phyloP scores from a whole-genome alignment of 2,113 vertebrate genomes.

The Oreochromis spilurus region DNA sequence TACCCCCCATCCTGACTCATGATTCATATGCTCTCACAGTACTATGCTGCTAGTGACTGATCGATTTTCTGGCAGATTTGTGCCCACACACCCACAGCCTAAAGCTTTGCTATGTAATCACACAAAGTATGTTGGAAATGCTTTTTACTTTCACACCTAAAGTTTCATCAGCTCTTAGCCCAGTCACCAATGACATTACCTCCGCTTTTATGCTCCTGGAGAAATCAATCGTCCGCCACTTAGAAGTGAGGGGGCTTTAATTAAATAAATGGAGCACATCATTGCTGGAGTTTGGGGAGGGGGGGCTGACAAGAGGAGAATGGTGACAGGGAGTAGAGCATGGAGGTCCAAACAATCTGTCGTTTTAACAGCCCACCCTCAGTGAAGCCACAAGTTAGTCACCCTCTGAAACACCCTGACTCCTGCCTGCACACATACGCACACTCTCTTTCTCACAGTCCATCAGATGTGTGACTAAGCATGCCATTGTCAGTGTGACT shows the following conservation, averaged over 20 bases:
- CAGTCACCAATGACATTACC: constrained; percentile 18
- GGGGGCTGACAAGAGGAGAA: not conserved
- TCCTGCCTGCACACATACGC: not conserved
- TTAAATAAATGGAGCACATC: constrained; percentile 51
- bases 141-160: constrained; percentile 37
- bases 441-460: constrained; percentile 30
- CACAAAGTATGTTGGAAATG: constrained; percentile 45
- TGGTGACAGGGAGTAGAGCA: not conserved
- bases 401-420: constrained; percentile 3
- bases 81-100: constrained; percentile 5
- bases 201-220: constrained; percentile 9
- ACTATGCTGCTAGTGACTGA: constrained; percentile 18
- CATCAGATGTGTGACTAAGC: constrained; percentile 67
- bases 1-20: constrained; percentile 20
- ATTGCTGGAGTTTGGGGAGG: not conserved
- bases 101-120: constrained; percentile 44
- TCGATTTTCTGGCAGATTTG: constrained; percentile 44
- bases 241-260: constrained; percentile 45
- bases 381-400: constrained; percentile 28
- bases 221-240: constrained; percentile 47
- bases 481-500: constrained; percentile 46
- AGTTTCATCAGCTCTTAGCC: constrained; percentile 3
- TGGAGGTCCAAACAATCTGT: constrained; percentile 6
- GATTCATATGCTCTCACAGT: constrained; percentile 24
- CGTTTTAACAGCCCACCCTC: constrained; percentile 17